Percentiles rank a stretch among this genome's conserved stretches.
These are phyloP conservation scores for Salmo trutta DNA, from an alignment of 2,797 vertebrate genomes.

Conservation along the genomic window DNA sequence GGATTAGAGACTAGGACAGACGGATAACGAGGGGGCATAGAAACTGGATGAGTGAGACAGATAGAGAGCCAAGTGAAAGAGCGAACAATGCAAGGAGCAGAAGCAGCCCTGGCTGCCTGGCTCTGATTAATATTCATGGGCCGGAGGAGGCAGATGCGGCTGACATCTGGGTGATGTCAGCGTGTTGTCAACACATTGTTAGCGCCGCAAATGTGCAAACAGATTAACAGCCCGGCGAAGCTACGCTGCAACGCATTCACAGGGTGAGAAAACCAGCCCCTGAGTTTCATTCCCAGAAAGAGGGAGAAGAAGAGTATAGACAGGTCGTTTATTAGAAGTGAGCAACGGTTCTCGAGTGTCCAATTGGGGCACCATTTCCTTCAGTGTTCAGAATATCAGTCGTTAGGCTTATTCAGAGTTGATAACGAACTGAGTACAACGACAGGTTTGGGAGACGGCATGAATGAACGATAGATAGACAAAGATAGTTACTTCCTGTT, in stretches of 20 bases:
- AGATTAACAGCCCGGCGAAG: conserved; percentile 64
- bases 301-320: conserved; percentile 21
- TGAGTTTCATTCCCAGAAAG: conserved; percentile 46
- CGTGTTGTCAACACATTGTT: conserved; percentile 81
- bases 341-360: not conserved
- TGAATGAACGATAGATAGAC: too few species aligned
- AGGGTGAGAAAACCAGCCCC: conserved; percentile 60
- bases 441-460: not conserved
- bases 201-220: conserved; percentile 74
- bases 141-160: conserved; percentile 74
- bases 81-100: conserved; percentile 35
- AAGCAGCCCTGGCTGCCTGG: conserved; percentile 7
- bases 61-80: conserved; percentile 20
- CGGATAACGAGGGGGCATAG: too few species aligned
- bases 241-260: conserved; percentile 51
- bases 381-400: not conserved
- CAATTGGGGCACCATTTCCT: not conserved
- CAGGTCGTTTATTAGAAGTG: conserved; percentile 13
- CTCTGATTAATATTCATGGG: conserved; percentile 65
- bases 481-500: too few species aligned
- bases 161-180: conserved; percentile 83
- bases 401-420: not conserved
- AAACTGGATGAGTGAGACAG: too few species aligned
- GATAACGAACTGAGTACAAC: not conserved
- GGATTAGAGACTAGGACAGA: too few species aligned